Evolutionary conservation across 2,797 vertebrate species (phyloP).

Genomic region (Leptoclinus maculatus): DNA sequence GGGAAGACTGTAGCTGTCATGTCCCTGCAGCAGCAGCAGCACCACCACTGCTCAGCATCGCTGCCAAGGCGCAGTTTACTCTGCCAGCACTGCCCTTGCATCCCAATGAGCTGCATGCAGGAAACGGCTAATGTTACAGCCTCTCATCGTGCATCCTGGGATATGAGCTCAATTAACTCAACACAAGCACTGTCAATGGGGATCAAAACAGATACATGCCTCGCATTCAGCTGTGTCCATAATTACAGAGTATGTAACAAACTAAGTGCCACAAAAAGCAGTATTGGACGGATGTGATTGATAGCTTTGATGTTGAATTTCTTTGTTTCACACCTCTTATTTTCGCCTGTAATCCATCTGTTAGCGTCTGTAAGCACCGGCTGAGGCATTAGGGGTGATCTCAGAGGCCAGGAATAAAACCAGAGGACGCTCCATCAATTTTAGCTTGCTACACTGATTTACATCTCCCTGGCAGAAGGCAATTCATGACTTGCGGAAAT

Average conservation of each 20-base stretch:
- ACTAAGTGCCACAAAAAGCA: slow-evolving; percentile 32
- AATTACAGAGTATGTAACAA: slow-evolving; percentile 56
- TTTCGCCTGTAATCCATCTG: slow-evolving; percentile 64
- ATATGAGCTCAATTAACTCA: slow-evolving; percentile 78
- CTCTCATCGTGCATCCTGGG: slow-evolving; percentile 72
- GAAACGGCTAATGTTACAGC: slow-evolving; percentile 78
- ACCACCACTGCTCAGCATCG: slow-evolving; percentile 71
- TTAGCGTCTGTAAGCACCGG: slow-evolving; percentile 36
- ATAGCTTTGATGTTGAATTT: slow-evolving; percentile 56
- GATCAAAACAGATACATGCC: slow-evolving; percentile 58
- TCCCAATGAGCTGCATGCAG: slow-evolving; percentile 82
- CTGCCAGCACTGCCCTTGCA: slow-evolving; percentile 80
- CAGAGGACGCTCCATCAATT: slow-evolving; percentile 80
- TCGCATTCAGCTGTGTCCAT: slow-evolving; percentile 41
- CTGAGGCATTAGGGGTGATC: slow-evolving; percentile 60
- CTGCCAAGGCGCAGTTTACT: slow-evolving; percentile 82
- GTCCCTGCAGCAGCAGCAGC: slow-evolving; percentile 70
- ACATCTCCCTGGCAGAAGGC: slow-evolving; percentile 79
- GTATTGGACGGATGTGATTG: slow-evolving; percentile 43
- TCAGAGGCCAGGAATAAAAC: slow-evolving; percentile 75
- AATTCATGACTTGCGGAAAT: slow-evolving; percentile 79
- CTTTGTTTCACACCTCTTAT: slow-evolving; percentile 61
- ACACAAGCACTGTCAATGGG: slow-evolving; percentile 69
- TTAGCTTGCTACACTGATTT: slow-evolving; percentile 78
- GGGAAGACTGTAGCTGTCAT: slow-evolving; percentile 82